phyloP scores from a whole-genome alignment of 2,113 vertebrate species.

The Lagenorhynchus albirostris region DNA sequence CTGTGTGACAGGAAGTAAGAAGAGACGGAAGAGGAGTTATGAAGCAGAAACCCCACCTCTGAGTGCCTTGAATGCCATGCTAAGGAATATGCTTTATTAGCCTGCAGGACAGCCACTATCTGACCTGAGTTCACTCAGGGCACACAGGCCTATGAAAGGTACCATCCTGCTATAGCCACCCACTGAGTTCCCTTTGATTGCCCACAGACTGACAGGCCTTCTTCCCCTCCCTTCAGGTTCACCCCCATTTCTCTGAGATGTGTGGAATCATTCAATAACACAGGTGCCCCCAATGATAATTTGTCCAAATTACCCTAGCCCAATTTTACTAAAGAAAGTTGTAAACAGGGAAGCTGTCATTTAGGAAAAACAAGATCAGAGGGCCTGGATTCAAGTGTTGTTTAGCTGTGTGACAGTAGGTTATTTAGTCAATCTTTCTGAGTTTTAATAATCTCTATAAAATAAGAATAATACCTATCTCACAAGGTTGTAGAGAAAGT shows the following conservation, averaged over 20 bases:
- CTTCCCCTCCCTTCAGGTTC: neutral
- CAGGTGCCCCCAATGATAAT: neutral
- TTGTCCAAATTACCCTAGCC: neutral
- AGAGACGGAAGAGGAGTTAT: neutral
- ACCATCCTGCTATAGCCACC: neutral
- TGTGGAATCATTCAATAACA: neutral
- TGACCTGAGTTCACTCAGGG: neutral
- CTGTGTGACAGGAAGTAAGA: neutral
- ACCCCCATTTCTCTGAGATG: neutral
- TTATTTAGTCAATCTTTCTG: neutral
- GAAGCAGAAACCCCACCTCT: neutral
- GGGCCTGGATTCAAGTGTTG: neutral
- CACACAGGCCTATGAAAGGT: neutral
- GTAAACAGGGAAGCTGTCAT: neutral
- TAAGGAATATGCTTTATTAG: constrained; percentile 7
- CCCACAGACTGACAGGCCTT: neutral
- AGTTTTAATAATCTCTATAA: constrained; percentile 23
- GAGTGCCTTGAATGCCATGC: neutral
- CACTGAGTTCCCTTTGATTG: neutral
- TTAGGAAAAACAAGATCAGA: constrained; percentile 25
- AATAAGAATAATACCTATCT: neutral
- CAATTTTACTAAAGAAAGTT: neutral
- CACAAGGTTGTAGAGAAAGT: neutral
- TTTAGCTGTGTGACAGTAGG: neutral
- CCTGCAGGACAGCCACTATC: neutral